phyloP scores from a whole-genome alignment of 2,797 vertebrate species.

The Darevskia nairensis region DNA sequence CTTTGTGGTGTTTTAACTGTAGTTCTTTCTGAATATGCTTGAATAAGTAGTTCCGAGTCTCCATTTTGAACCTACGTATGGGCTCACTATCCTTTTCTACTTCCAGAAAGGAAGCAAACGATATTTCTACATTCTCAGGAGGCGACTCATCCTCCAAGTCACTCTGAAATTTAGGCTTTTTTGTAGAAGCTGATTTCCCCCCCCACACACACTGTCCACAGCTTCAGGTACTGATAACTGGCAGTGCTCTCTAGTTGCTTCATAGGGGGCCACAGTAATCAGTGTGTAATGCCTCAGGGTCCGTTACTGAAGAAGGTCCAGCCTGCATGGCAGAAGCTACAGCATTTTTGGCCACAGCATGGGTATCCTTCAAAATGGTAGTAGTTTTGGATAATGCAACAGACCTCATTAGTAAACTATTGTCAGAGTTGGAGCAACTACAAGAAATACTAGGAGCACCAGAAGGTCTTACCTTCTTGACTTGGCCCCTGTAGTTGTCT shows the following conservation, averaged over 20 bases:
- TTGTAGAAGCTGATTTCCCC: conserved; percentile 22
- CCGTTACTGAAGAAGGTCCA: conserved; percentile 39
- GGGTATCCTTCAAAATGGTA: conserved; percentile 63
- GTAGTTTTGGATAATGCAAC: conserved; percentile 64
- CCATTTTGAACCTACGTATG: conserved; percentile 57
- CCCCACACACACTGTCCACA: conserved; percentile 27
- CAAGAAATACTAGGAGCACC: conserved; percentile 36
- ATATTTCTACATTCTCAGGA: conserved; percentile 17
- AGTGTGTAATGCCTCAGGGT: conserved; percentile 45
- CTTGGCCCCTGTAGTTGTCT: conserved; percentile 52
- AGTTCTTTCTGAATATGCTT: conserved; percentile 60
- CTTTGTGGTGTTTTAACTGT: conserved; percentile 51
- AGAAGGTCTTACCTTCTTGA: conserved; percentile 66
- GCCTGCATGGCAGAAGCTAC: conserved; percentile 41
- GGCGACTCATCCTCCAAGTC: conserved; percentile 38
- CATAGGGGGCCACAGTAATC: conserved; percentile 54
- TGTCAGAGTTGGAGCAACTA: conserved; percentile 60
- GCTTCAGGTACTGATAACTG: conserved; percentile 35
- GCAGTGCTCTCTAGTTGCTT: conserved; percentile 49
- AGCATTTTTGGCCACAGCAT: conserved; percentile 58
- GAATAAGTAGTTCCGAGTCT: conserved; percentile 62
- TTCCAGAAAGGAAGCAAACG: conserved; percentile 45
- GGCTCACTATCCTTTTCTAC: conserved; percentile 43
- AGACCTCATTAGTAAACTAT: conserved; percentile 62
- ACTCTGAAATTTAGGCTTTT: conserved; percentile 12